These are phyloP conservation scores for Sebastes minor DNA, from an alignment of 2,797 vertebrate genomes.

Conservation along the genomic window DNA sequence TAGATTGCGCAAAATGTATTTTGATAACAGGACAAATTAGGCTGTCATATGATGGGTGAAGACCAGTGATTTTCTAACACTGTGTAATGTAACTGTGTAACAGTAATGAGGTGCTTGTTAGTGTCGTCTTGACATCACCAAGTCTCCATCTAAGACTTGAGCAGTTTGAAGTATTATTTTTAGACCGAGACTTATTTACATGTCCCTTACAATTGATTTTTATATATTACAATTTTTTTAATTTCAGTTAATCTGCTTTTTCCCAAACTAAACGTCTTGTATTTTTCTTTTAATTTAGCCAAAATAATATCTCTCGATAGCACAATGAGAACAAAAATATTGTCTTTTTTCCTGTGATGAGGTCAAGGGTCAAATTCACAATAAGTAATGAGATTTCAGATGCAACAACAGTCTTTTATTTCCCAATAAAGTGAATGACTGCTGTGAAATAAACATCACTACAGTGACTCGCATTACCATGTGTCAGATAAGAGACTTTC, in stretches of 20 bases:
- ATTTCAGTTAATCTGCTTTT: background rate
- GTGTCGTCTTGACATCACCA: background rate
- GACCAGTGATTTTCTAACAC: background rate
- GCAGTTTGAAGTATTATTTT: background rate
- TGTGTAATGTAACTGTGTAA: background rate
- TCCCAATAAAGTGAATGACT: constrained; percentile 68
- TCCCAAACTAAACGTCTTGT: background rate
- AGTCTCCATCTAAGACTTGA: background rate
- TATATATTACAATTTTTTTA: background rate
- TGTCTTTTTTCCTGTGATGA: constrained; percentile 12
- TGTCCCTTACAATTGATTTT: background rate
- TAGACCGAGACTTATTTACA: background rate
- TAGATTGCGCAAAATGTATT: background rate
- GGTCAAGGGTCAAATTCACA: constrained; percentile 43
- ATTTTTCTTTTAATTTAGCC: background rate
- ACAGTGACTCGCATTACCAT: constrained; percentile 79
- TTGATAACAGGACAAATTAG: constrained; percentile 14
- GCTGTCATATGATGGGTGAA: constrained; percentile 2
- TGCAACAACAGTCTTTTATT: constrained; percentile 54
- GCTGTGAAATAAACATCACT: constrained; percentile 83
- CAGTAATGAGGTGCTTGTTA: background rate
- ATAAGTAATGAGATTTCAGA: constrained; percentile 41
- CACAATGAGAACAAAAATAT: constrained; percentile 65
- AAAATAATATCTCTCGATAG: background rate
- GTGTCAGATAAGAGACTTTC: constrained; percentile 86